Conservation (phyloP, 1,140 invertebrate species). For the Dendroctonus ponderosae region DNA sequence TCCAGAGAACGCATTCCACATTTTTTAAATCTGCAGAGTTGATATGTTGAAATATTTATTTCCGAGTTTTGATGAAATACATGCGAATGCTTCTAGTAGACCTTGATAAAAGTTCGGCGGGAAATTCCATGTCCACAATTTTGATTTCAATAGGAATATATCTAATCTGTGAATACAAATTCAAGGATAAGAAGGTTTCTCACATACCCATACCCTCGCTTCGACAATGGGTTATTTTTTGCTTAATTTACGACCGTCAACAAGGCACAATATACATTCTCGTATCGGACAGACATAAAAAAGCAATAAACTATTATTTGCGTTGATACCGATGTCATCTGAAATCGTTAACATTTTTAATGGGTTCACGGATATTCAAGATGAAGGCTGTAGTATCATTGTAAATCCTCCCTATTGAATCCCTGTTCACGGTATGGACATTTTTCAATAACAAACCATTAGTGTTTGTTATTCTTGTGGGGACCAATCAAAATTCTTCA, state of each 20-base stretch:
- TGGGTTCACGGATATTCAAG: background rate
- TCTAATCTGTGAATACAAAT: background rate
- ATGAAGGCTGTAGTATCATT: background rate
- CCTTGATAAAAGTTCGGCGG: background rate
- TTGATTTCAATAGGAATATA: background rate
- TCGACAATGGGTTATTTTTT: background rate
- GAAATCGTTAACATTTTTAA: background rate
- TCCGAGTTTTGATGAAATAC: background rate
- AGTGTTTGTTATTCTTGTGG: background rate
- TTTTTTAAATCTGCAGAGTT: background rate
- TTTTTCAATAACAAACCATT: background rate
- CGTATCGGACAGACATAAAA: conserved; percentile 14
- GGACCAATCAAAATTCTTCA: too few species aligned
- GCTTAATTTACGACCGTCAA: conserved; percentile 16
- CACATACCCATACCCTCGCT: too few species aligned
- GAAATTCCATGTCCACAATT: background rate
- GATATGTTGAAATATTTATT: background rate
- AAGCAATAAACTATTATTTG: conserved; percentile 11
- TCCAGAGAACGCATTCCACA: too few species aligned
- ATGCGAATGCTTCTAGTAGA: background rate
- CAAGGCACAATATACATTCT: conserved; percentile 13
- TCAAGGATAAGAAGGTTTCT: background rate
- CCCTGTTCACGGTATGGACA: background rate
- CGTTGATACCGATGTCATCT: background rate
- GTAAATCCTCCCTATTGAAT: background rate